phyloP scores from a whole-genome alignment of 2,888 invertebrate species.

The Diaperis boleti region DNA sequence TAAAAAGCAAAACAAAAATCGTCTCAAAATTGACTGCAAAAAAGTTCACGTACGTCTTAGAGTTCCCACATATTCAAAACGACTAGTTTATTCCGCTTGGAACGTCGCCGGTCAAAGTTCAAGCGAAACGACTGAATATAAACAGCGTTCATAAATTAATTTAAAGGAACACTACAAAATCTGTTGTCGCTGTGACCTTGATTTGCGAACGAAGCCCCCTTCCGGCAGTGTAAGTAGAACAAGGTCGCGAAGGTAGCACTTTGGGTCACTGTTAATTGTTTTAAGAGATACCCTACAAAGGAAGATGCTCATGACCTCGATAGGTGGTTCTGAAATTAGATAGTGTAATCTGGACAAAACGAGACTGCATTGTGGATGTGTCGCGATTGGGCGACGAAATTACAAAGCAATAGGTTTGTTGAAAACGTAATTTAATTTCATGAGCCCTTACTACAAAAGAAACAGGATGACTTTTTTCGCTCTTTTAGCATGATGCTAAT shows the following conservation, averaged over 20 bases:
- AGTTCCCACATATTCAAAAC: no score
- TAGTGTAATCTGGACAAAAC: neutral
- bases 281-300: constrained; percentile 10
- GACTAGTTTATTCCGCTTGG: no score
- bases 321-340: neutral
- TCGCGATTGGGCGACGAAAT: no score
- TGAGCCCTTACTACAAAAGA: no score
- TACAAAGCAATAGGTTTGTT: no score
- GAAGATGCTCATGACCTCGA: neutral
- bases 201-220: neutral
- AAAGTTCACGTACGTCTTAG: no score
- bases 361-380: neutral
- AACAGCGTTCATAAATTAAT: no score
- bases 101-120: no score
- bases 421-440: no score
- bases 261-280: constrained; percentile 13
- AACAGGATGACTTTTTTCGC: no score
- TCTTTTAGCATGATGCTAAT: neutral
- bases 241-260: constrained; percentile 5
- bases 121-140: neutral
- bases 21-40: no score
- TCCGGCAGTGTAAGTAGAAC: neutral
- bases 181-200: neutral
- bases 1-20: no score
- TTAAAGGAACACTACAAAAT: neutral